Evolutionary conservation across 2,888 invertebrate genomes (phyloP).

Genomic region (Hypolimnas misippus): DNA sequence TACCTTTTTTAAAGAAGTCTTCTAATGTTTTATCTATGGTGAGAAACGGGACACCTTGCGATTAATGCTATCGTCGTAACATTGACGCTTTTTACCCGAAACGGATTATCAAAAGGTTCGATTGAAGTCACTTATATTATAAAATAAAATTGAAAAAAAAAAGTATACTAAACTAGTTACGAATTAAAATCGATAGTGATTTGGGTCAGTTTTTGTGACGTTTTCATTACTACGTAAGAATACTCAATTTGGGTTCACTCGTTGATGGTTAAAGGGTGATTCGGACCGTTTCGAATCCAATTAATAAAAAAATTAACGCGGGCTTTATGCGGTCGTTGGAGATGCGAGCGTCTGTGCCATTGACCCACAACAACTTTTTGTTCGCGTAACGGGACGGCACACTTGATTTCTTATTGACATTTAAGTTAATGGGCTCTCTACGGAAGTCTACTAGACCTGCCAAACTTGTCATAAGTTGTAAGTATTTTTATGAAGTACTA

Average conservation of each 20-base stretch:
- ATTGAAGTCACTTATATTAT: no score
- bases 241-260: slow-evolving; percentile 11
- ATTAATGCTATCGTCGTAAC: no score
- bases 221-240: not conserved
- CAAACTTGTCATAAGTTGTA: slow-evolving; percentile 23
- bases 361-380: slow-evolving; percentile 81
- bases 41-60: no score
- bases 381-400: slow-evolving; percentile 76
- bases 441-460: slow-evolving; percentile 18
- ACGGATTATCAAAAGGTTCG: no score
- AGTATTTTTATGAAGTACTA: slow-evolving; percentile 15
- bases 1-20: no score
- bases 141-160: no score
- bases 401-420: slow-evolving; percentile 78
- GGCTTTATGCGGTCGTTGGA: slow-evolving; percentile 48
- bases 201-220: not conserved
- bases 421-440: slow-evolving; percentile 49
- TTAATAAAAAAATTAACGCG: slow-evolving; percentile 47
- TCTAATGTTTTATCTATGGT: no score
- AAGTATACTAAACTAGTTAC: not conserved
- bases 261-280: slow-evolving; percentile 23
- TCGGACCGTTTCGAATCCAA: slow-evolving; percentile 37
- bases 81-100: no score
- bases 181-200: not conserved
- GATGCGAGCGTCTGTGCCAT: slow-evolving; percentile 67